Base-by-base conservation (phyloP, 1,140 invertebrate species). In the Gyrodactylus salaris region DNA sequence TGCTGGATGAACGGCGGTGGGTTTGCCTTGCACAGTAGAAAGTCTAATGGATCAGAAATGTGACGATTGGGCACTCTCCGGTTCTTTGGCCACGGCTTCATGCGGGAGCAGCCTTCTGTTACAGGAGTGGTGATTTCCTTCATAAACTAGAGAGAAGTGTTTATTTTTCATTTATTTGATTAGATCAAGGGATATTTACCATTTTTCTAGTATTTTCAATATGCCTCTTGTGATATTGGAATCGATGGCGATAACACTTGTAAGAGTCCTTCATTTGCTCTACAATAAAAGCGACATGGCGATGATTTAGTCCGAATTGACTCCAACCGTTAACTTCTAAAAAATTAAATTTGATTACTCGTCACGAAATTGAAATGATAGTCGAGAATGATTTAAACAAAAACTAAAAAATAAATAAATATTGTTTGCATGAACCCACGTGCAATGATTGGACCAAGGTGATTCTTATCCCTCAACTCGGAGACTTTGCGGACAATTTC, bases 261-360 rank as follows among this genome's bases (percentile, higher is more conserved):
- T n/a, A 69, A 23, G 68, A 20, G 21, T 23, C 68, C 21, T n/a
- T 23, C 2, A 69, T 2, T 23, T 69, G 68, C 24, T 69, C 68
- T n/a, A 69, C 24, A 16, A 69, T 20, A 23, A n/a, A 69, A 2
- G 24, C 23, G 24, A 69, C 68, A 23, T 69, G 68, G 19, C 68
- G 68, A 69, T 69, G 68, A 69, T 69, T 23, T 23, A 69, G 24
- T 2, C 68, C 68, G 68, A 69, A 69, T 69, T 69, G 19, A 69
- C 19, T n/a, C 68, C 68, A 69, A 7, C 68, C 68, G 23, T 69
- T 23, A 7, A 19, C 68, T 7, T n/a, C 68, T 69, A 23, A 7
- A 69, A 69, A 16, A 68, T n/a, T n/a, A n/a, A n/a, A n/a, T n/a
- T n/a, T n/a, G n/a, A n/a, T n/a, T n/a, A n/a, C n/a, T n/a, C n/a